A percentile compares a stretch with the other conserved stretches of the same genome.
Conservation (phyloP, 2,797 vertebrate species). For the Propithecus perrieri region DNA sequence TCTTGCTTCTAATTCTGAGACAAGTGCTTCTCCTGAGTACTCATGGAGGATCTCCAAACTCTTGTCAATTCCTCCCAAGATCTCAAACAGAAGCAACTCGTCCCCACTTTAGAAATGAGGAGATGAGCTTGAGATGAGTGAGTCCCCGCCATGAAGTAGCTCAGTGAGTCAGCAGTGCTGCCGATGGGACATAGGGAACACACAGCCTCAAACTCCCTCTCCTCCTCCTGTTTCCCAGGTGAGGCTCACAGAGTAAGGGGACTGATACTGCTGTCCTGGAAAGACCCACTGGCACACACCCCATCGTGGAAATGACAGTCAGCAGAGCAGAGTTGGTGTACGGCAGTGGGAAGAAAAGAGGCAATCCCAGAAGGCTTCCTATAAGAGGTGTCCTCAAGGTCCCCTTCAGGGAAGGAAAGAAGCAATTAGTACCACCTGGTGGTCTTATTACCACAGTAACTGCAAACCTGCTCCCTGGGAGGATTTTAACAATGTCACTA, state of each 20-base stretch:
- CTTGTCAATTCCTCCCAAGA: not conserved
- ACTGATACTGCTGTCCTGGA: not conserved
- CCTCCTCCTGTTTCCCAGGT: not conserved
- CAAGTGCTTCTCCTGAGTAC: not conserved
- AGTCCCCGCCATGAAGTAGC: accelerated
- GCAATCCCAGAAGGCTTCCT: not conserved
- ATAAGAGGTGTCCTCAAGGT: not conserved
- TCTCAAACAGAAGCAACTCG: not conserved
- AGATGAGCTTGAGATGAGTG: not conserved
- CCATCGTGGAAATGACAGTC: not conserved
- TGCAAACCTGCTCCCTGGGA: not conserved
- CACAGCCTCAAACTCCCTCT: not conserved
- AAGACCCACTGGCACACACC: not conserved
- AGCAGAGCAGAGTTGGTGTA: not conserved
- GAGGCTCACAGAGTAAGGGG: not conserved
- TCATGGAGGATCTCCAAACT: not conserved
- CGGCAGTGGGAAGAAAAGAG: not conserved
- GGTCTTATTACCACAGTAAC: not conserved
- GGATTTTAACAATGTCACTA: not conserved
- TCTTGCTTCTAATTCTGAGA: not conserved
- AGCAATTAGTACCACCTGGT: not conserved
- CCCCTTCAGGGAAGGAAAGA: not conserved
- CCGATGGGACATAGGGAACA: accelerated
- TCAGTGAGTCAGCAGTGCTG: not conserved
- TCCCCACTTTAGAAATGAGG: not conserved